These are phyloP conservation scores for Thalassophryne amazonica DNA, from an alignment of 2,797 vertebrate genomes.

Conservation along the genomic window DNA sequence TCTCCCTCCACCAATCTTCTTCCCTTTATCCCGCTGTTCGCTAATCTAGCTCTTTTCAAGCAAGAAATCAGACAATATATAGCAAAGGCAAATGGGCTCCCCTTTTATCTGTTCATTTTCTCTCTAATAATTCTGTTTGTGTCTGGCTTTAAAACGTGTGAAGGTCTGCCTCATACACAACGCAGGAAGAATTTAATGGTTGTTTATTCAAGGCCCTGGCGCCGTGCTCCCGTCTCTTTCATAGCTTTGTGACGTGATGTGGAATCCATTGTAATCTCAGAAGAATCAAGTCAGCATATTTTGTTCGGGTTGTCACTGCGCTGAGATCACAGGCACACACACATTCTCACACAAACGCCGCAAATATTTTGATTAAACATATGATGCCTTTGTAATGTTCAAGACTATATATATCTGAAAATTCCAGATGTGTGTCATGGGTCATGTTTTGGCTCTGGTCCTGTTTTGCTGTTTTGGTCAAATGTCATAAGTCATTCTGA, in stretches of 20 bases:
- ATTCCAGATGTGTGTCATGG: too few species aligned
- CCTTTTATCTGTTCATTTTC: constrained; percentile 22
- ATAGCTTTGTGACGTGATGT: constrained; percentile 75
- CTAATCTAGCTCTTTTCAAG: constrained; percentile 34
- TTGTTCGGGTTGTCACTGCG: constrained; percentile 80
- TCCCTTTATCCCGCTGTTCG: constrained; percentile 34
- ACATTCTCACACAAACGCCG: constrained; percentile 38
- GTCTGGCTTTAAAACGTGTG: constrained; percentile 31
- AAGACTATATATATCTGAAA: too few species aligned
- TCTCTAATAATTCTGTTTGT: constrained; percentile 22
- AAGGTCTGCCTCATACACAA: constrained; percentile 39
- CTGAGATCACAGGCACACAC: constrained; percentile 57
- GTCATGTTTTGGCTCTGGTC: too few species aligned
- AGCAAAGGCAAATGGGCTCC: constrained; percentile 44
- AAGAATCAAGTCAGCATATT: constrained; percentile 79
- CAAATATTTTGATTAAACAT: constrained; percentile 35
- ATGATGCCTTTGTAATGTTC: too few species aligned
- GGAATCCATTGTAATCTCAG: constrained; percentile 78
- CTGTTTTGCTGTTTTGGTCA: too few species aligned
- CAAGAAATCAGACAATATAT: constrained; percentile 32
- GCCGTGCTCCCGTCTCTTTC: constrained; percentile 75
- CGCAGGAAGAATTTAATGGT: constrained; percentile 74
- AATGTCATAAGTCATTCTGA: too few species aligned
- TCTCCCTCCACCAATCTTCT: constrained; percentile 54
- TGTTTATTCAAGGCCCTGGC: constrained; percentile 84